Conservation (phyloP, 2,113 vertebrate species). For the Spizaetus ornatus region DNA sequence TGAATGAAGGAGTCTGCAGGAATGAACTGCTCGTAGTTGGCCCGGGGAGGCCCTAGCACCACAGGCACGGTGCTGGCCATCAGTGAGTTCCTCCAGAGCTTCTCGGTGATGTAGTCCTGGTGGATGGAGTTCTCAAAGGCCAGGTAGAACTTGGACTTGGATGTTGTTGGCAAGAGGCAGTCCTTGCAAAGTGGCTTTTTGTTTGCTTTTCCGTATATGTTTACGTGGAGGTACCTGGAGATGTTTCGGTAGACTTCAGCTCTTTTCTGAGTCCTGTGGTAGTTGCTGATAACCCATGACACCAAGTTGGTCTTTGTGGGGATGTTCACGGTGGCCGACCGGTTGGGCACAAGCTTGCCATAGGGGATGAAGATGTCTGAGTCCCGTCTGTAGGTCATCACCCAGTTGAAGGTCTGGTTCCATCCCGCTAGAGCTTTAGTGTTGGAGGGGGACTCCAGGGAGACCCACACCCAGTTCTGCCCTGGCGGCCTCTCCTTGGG, state of each 20-base stretch:
- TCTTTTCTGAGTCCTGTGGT: conserved; percentile 72
- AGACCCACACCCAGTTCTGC: conserved; percentile 92
- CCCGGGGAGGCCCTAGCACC: conserved; percentile 81
- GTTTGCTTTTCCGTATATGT: conserved; percentile 76
- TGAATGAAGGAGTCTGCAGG: conserved; percentile 87
- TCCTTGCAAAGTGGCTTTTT: conserved; percentile 45
- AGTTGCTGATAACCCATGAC: conserved; percentile 91
- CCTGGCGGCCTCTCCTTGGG: conserved; percentile 47
- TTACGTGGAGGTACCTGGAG: conserved; percentile 67
- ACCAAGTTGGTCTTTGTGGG: conserved; percentile 74
- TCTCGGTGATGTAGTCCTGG: conserved; percentile 92
- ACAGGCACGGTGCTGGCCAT: conserved; percentile 80
- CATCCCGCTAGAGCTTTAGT: conserved; percentile 60
- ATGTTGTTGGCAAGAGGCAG: conserved; percentile 77
- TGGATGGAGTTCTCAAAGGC: conserved; percentile 88
- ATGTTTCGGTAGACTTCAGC: conserved; percentile 75
- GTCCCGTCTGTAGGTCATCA: conserved; percentile 85
- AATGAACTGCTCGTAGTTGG: conserved; percentile 79
- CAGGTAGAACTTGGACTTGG: conserved; percentile 88
- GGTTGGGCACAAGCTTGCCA: conserved; percentile 71
- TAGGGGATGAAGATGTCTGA: conserved; percentile 88
- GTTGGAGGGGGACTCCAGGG: conserved; percentile 82
- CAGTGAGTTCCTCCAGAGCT: conserved; percentile 89
- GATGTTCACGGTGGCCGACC: neutral
- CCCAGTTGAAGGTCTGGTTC: conserved; percentile 84